Percentiles rank a stretch among this genome's conserved stretches.
Evolutionary conservation across 2,888 invertebrate species (phyloP).

Genomic region (Erebia palarica): DNA sequence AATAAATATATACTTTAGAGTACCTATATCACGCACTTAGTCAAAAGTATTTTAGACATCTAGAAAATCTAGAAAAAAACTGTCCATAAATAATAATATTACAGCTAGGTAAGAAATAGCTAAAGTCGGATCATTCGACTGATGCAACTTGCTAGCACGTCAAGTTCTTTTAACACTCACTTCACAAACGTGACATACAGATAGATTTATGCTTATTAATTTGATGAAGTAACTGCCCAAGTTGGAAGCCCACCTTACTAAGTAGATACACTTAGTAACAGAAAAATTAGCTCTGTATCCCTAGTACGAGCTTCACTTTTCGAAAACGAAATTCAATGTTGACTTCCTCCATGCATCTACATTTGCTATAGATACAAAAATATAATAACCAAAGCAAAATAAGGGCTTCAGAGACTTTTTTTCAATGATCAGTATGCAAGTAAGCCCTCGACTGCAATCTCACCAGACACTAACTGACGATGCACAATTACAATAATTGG

Average conservation of each 20-base stretch:
- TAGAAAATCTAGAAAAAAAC: neutral
- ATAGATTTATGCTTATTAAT: neutral
- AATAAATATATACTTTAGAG: constrained; percentile 1
- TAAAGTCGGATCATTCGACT: neutral
- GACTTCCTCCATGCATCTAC: neutral
- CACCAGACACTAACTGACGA: too few species aligned
- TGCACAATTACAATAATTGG: too few species aligned
- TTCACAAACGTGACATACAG: neutral
- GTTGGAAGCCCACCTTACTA: neutral
- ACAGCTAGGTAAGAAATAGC: constrained; percentile 3
- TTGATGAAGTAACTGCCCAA: neutral
- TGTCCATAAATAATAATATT: neutral
- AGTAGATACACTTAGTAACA: neutral
- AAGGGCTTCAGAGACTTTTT: too few species aligned
- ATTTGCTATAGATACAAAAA: too few species aligned
- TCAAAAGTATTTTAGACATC: neutral
- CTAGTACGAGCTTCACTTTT: neutral
- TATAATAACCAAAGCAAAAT: too few species aligned
- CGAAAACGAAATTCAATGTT: neutral
- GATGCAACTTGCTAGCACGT: neutral
- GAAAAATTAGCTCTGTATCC: neutral
- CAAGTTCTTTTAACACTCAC: neutral
- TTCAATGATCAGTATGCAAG: too few species aligned
- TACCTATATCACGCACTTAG: neutral
- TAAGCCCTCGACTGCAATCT: too few species aligned